Conservation (phyloP, 2,113 vertebrate genomes). For the Corydoras maculifer region DNA sequence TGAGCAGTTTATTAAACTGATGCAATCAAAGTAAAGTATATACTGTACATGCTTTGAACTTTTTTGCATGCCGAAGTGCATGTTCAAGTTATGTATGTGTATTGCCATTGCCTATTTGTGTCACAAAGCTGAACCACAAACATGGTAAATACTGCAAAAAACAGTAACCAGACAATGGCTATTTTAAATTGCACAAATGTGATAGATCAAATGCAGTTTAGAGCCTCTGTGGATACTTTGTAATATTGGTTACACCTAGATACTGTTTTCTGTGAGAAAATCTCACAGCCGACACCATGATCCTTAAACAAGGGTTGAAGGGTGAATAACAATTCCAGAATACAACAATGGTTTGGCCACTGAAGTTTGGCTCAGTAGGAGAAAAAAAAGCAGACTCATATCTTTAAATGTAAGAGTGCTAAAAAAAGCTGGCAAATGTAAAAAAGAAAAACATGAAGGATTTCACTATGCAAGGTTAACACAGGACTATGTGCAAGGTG, state of each 20-base stretch:
- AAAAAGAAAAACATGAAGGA: not conserved
- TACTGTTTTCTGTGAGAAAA: not conserved
- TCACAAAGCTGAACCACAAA: too few relatives aligned
- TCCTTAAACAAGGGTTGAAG: not conserved
- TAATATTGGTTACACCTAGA: too few relatives aligned
- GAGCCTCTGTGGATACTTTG: not conserved
- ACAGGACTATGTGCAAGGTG: not conserved
- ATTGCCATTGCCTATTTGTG: too few relatives aligned
- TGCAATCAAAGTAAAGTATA: too few relatives aligned
- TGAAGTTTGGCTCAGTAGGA: slow-evolving; percentile 4
- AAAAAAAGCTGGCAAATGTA: not conserved
- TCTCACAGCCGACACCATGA: not conserved
- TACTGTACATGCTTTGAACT: too few relatives aligned
- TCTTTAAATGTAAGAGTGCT: not conserved
- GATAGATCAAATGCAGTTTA: not conserved
- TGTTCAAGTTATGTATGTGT: too few relatives aligned
- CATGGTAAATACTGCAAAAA: not conserved
- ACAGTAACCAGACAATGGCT: not conserved
- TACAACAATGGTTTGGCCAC: not conserved
- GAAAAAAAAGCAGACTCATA: slow-evolving; percentile 6
- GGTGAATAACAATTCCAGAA: slow-evolving; percentile 12
- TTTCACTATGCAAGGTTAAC: not conserved
- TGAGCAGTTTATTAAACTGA: too few relatives aligned
- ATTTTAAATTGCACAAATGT: not conserved
- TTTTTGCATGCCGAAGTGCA: too few relatives aligned